A percentile compares a stretch with the other conserved stretches of the same genome.
These are phyloP conservation scores for Penaeus vannamei DNA, from an alignment of 1,140 invertebrate species.

Conservation along the genomic window DNA sequence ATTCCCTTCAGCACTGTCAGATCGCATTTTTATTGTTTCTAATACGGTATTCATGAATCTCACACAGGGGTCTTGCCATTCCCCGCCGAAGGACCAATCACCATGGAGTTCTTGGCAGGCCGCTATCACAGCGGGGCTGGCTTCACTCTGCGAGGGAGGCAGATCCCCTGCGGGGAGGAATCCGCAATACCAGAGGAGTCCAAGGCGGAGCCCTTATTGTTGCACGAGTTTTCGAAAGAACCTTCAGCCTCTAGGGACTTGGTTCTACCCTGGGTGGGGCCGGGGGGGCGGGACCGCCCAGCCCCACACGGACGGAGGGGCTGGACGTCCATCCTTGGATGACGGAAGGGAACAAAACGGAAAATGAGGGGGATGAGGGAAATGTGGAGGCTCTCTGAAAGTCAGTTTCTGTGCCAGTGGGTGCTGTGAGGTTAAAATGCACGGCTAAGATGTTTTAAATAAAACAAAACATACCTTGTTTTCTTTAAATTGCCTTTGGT, in stretches of 20 bases:
- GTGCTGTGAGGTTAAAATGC: too few relatives aligned
- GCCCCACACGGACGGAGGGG: not conserved
- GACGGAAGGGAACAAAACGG: not conserved
- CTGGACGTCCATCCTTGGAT: not conserved
- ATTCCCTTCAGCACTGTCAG: too few relatives aligned
- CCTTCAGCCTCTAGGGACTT: not conserved
- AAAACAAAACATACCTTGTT: too few relatives aligned
- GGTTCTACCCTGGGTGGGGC: not conserved
- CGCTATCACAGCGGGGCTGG: conserved; percentile 8
- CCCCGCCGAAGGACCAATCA: not conserved
- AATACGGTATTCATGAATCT: not conserved
- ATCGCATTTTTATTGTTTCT: too few relatives aligned
- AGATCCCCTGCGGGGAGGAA: not conserved
- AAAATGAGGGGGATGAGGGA: not conserved
- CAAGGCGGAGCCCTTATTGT: not conserved
- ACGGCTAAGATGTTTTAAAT: too few relatives aligned
- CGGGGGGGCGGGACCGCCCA: not conserved
- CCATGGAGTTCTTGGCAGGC: conserved; percentile 19
- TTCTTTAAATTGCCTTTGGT: too few relatives aligned
- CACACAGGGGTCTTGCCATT: conserved; percentile 10
- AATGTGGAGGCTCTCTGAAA: too few relatives aligned
- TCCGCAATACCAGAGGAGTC: not conserved
- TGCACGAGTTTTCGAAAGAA: not conserved
- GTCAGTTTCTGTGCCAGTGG: too few relatives aligned
- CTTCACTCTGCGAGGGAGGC: conserved; percentile 11